A percentile compares a stretch with the other conserved stretches of the same genome.
Conservation (phyloP, 1,140 invertebrate species). For the Polypedilum pembai region DNA sequence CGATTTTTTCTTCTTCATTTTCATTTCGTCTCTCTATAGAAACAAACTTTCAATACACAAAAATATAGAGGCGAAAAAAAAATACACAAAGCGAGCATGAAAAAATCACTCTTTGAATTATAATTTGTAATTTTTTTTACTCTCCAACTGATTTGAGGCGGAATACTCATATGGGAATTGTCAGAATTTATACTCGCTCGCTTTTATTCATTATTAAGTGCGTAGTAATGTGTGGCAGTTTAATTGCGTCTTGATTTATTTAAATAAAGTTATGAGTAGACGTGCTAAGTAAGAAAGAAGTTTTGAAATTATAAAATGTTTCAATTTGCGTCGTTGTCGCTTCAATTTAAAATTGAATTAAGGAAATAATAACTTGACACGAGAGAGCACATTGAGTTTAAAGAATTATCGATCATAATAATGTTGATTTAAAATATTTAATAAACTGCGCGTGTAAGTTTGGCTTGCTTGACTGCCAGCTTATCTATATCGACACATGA, state of each 20-base stretch:
- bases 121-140: slow-evolving; percentile 8
- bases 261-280: background rate
- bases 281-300: background rate
- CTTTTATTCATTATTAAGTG: background rate
- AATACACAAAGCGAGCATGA: background rate
- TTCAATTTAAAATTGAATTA: background rate
- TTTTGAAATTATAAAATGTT: background rate
- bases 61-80: background rate
- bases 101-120: slow-evolving; percentile 2
- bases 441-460: slow-evolving; percentile 9
- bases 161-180: background rate
- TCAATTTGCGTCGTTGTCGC: background rate
- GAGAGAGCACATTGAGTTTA: background rate
- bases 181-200: background rate
- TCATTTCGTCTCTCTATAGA: background rate
- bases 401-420: slow-evolving; percentile 6
- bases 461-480: background rate
- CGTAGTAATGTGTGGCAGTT: background rate
- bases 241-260: slow-evolving; percentile 3
- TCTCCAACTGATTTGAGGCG: background rate
- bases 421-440: background rate
- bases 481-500: background rate
- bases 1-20: background rate
- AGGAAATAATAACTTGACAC: background rate
- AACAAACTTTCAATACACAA: slow-evolving; percentile 5